Conservation (phyloP, 2,113 vertebrate species). For the Sebastes fasciatus region DNA sequence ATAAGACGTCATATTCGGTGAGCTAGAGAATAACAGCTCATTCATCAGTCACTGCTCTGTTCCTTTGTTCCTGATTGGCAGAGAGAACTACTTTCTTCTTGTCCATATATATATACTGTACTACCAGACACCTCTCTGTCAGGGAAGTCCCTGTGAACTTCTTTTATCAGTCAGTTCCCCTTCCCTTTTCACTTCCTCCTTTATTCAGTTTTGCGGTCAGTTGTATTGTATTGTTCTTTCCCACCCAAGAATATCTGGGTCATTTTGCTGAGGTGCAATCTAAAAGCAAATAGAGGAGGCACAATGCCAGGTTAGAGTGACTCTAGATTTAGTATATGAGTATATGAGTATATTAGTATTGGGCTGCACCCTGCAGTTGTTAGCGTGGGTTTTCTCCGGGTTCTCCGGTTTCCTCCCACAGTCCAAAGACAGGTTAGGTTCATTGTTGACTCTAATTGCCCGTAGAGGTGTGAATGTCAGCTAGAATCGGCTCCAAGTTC, state of each 20-base stretch:
- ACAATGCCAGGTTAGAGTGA: neutral
- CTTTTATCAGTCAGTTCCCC: neutral
- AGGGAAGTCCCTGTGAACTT: neutral
- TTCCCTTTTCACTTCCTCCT: neutral
- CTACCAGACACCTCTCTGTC: neutral
- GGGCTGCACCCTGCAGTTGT: no score
- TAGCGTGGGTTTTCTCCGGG: no score
- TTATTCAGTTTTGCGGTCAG: neutral
- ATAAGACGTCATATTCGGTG: neutral
- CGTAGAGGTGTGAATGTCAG: neutral
- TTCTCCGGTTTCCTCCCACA: no score
- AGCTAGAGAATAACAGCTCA: neutral
- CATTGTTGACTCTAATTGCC: no score
- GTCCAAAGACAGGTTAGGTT: no score
- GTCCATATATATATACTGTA: neutral
- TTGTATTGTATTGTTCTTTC: neutral
- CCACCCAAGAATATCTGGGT: no score
- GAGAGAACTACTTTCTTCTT: neutral
- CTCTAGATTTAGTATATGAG: neutral
- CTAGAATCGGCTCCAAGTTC: no score
- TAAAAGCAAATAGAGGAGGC: neutral
- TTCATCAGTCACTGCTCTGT: neutral
- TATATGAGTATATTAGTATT: no score
- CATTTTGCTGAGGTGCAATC: neutral
- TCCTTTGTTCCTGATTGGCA: neutral